phyloP scores from a whole-genome alignment of 2,888 invertebrate genomes.

The Beris chalybata region DNA sequence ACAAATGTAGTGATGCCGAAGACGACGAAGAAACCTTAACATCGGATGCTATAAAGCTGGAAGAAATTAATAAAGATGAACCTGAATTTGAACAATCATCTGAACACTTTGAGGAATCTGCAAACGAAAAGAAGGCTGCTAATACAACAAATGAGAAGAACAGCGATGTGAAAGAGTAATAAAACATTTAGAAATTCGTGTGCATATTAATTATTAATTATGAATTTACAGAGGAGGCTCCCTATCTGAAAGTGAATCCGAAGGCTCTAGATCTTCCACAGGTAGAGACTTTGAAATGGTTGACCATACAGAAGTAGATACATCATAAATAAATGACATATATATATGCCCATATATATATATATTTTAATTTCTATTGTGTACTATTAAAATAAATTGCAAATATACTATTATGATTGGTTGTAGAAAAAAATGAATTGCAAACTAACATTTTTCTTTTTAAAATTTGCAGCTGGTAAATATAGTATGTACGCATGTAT shows the following conservation, averaged over 20 bases:
- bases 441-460: too few relatives aligned
- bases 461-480: too few relatives aligned
- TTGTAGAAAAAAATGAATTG: too few relatives aligned
- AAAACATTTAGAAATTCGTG: slow-evolving; percentile 10
- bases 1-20: slow-evolving; percentile 80
- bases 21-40: slow-evolving; percentile 59
- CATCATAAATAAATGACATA: slow-evolving; percentile 42
- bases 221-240: slow-evolving; percentile 34
- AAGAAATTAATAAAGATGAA: slow-evolving; percentile 52
- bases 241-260: slow-evolving; percentile 78
- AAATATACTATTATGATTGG: slow-evolving; percentile 4
- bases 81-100: slow-evolving; percentile 48
- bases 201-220: neutral
- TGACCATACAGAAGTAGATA: slow-evolving; percentile 68
- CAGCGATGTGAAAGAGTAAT: slow-evolving; percentile 42
- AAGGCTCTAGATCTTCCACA: slow-evolving; percentile 77
- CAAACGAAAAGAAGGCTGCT: neutral
- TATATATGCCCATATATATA: slow-evolving; percentile 37
- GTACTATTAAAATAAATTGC: slow-evolving; percentile 6
- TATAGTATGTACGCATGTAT: too few relatives aligned
- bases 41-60: slow-evolving; percentile 45
- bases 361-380: slow-evolving; percentile 43
- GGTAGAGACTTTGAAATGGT: slow-evolving; percentile 89
- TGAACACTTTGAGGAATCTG: neutral
- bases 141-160: slow-evolving; percentile 39